Percentiles rank a stretch among this genome's conserved stretches.
Conservation (phyloP, 1,140 invertebrate genomes). For the Proales similis region DNA sequence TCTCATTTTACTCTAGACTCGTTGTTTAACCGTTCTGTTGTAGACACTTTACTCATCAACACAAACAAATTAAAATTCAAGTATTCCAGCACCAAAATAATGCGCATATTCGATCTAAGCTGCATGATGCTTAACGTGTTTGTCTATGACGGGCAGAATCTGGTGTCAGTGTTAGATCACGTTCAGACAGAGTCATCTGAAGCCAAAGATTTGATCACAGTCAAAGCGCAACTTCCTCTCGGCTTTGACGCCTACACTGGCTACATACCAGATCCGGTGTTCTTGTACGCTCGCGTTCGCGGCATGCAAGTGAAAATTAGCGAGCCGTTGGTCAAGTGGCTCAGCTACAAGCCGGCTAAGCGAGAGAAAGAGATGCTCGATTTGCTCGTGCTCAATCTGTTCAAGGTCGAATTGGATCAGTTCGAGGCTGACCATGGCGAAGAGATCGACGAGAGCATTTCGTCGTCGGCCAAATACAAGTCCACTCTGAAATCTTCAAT, state of each 20-base stretch:
- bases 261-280: conserved; percentile 15
- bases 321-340: conserved; percentile 13
- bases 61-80: conserved; percentile 21
- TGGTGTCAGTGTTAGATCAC: too few species aligned
- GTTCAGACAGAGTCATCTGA: too few species aligned
- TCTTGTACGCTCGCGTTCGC: conserved; percentile 9
- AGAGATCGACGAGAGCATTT: not conserved
- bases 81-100: conserved; percentile 35
- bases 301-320: not conserved
- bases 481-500: conserved; percentile 11
- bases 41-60: conserved; percentile 2
- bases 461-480: conserved; percentile 6
- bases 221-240: conserved; percentile 22
- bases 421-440: conserved; percentile 4
- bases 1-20: too few species aligned
- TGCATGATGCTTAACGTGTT: conserved; percentile 22
- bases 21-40: conserved; percentile 1
- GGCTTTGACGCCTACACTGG: conserved; percentile 9
- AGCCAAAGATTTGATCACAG: conserved; percentile 19
- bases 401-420: conserved; percentile 13
- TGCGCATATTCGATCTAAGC: conserved; percentile 31
- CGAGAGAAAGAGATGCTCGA: conserved; percentile 14
- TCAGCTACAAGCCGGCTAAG: conserved; percentile 24
- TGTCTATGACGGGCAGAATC: too few species aligned
- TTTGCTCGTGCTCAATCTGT: conserved; percentile 16